A percentile compares a stretch with the other conserved stretches of the same genome.
These are phyloP conservation scores for Drosophila eohydei DNA, from an alignment of 2,888 invertebrate genomes.

Conservation along the genomic window DNA sequence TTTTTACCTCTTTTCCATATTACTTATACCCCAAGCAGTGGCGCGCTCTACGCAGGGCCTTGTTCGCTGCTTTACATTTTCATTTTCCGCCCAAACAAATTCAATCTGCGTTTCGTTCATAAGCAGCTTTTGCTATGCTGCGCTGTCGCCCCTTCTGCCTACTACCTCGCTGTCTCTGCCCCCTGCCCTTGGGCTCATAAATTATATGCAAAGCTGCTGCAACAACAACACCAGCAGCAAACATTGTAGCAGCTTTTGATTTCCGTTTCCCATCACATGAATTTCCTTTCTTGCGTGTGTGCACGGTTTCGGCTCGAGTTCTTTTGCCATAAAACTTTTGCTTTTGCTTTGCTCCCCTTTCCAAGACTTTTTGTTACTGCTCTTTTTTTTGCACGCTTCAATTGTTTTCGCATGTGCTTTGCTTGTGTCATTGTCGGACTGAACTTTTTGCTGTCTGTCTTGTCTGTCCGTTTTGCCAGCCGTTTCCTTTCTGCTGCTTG, in stretches of 20 bases:
- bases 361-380: slow-evolving; percentile 24
- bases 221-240: slow-evolving; percentile 40
- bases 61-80: slow-evolving; percentile 36
- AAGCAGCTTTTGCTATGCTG: slow-evolving; percentile 73
- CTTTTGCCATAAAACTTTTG: slow-evolving; percentile 71
- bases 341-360: slow-evolving; percentile 41
- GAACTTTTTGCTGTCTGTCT: slow-evolving; percentile 23
- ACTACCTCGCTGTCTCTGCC: slow-evolving; percentile 26
- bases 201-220: slow-evolving; percentile 77
- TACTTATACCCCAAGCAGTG: slow-evolving; percentile 39
- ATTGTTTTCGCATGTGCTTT: slow-evolving; percentile 78
- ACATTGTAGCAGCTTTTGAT: slow-evolving; percentile 80
- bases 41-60: slow-evolving; percentile 15
- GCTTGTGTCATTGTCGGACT: slow-evolving; percentile 61
- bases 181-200: slow-evolving; percentile 59
- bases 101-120: slow-evolving; percentile 60
- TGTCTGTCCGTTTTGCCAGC: slow-evolving; percentile 12
- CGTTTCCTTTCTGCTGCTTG: slow-evolving; percentile 34
- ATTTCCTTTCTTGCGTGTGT: slow-evolving; percentile 72
- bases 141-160: slow-evolving; percentile 20
- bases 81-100: slow-evolving; percentile 70
- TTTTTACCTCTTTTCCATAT: slow-evolving; percentile 54
- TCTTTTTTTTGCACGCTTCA: slow-evolving; percentile 71
- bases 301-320: slow-evolving; percentile 59
- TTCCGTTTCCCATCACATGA: slow-evolving; percentile 82